phyloP scores from a whole-genome alignment of 1,140 invertebrate genomes.

The Parapsyche elsis region DNA sequence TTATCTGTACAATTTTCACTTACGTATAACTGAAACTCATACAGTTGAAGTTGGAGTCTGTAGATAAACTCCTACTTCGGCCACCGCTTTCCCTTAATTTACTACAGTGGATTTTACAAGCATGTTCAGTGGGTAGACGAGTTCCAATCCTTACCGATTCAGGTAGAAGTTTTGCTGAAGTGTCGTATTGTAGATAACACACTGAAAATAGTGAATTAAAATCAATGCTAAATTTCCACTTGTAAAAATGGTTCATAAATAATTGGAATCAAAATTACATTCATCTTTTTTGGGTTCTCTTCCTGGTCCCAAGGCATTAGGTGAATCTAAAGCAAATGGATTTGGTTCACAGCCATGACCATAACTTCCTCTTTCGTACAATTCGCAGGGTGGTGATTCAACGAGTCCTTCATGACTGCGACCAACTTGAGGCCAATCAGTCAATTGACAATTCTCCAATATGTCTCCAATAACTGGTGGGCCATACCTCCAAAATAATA shows the following conservation, averaged over 20 bases:
- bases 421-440: constrained; percentile 75
- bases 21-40: constrained; percentile 56
- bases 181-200: constrained; percentile 80
- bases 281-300: constrained; percentile 45
- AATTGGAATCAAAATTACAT: constrained; percentile 19
- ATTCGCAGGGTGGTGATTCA: constrained; percentile 73
- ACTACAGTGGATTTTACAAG: constrained; percentile 76
- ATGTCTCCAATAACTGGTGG: constrained; percentile 71
- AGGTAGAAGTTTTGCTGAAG: constrained; percentile 74
- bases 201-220: constrained; percentile 64
- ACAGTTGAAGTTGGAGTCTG: constrained; percentile 42
- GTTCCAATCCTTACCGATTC: constrained; percentile 72
- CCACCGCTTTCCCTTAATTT: constrained; percentile 9
- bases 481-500: constrained; percentile 68
- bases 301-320: constrained; percentile 11
- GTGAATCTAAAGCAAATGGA: constrained; percentile 49
- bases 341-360: constrained; percentile 79
- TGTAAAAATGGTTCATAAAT: not conserved
- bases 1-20: constrained; percentile 26
- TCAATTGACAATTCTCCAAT: constrained; percentile 78
- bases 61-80: constrained; percentile 6
- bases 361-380: constrained; percentile 82
- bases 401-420: constrained; percentile 71
- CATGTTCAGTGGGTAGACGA: constrained; percentile 71
- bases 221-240: not conserved